Evolutionary conservation across 1,140 invertebrate genomes (phyloP).

Genomic region (Microplitis demolitor): DNA sequence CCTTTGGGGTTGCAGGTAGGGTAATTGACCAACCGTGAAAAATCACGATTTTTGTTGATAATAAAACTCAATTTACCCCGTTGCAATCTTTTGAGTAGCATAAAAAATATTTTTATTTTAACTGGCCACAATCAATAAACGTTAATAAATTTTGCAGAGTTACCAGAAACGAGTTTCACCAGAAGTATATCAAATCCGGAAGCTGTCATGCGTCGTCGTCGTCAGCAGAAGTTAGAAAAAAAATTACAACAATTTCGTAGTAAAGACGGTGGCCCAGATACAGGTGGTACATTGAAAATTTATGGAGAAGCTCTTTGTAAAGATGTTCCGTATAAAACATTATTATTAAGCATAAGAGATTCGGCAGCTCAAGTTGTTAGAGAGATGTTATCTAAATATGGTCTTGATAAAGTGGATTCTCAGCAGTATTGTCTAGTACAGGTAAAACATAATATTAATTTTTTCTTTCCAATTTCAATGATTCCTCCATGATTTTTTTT

Average conservation of each 20-base stretch:
- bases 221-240: conserved; percentile 97
- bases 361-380: conserved; percentile 88
- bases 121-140: background rate
- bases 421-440: conserved; percentile 93
- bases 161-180: conserved; percentile 97
- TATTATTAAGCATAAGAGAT: conserved; percentile 92
- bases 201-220: conserved; percentile 93
- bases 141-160: conserved; percentile 67
- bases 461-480: background rate
- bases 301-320: conserved; percentile 96
- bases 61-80: too few relatives aligned
- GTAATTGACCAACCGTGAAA: too few relatives aligned
- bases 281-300: conserved; percentile 95
- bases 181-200: conserved; percentile 99
- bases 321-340: conserved; percentile 98
- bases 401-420: conserved; percentile 85
- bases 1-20: too few relatives aligned
- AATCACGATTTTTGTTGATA: too few relatives aligned
- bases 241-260: conserved; percentile 95
- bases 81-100: too few relatives aligned
- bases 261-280: conserved; percentile 90
- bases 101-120: background rate
- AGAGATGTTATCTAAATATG: conserved; percentile 98
- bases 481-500: background rate
- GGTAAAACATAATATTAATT: conserved; percentile 63